Percentiles rank a stretch among this genome's conserved stretches.
phyloP scores from a whole-genome alignment of 1,140 invertebrate species.

The Leptoteleia sp. region DNA sequence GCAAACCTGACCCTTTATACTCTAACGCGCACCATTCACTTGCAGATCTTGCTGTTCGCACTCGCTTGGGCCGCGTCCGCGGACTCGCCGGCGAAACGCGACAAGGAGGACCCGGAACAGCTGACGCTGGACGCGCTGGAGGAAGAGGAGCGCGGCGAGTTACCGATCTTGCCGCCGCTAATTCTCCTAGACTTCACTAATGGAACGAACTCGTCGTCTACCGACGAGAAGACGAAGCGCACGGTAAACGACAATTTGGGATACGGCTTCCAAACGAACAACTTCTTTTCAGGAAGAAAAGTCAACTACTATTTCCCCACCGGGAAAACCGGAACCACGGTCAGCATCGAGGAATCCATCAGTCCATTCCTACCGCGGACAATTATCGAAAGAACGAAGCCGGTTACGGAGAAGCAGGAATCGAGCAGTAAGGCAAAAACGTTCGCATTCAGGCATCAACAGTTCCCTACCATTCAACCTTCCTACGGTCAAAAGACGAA shows the following conservation, averaged over 20 bases:
- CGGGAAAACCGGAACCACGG: conserved; percentile 76
- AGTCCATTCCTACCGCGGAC: conserved; percentile 77
- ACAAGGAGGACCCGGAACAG: conserved; percentile 36
- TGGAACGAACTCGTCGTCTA: conserved; percentile 60
- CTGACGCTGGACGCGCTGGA: conserved; percentile 28
- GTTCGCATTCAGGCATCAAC: conserved; percentile 9
- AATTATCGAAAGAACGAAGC: conserved; percentile 73
- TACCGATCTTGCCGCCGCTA: conserved; percentile 76
- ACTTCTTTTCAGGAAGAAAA: conserved; percentile 68
- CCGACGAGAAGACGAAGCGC: conserved; percentile 77
- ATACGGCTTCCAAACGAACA: conserved; percentile 75
- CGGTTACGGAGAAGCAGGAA: conserved; percentile 63
- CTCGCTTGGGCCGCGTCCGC: conserved; percentile 18
- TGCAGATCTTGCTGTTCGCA: conserved; percentile 71
- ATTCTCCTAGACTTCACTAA: conserved; percentile 78
- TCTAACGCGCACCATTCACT: conserved; percentile 59
- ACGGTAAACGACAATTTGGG: conserved; percentile 75
- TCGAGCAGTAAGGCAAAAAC: conserved; percentile 14
- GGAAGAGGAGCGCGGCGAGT: conserved; percentile 29
- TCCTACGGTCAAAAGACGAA: conserved; percentile 74
- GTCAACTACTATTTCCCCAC: conserved; percentile 78
- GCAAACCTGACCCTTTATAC: conserved; percentile 29
- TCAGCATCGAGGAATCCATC: conserved; percentile 79
- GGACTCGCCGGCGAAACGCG: conserved; percentile 9
- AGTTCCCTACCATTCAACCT: conserved; percentile 20